A percentile compares a stretch with the other conserved stretches of the same genome.
Conservation (phyloP, 1,140 invertebrate genomes). For the Calephelis nemesis region DNA sequence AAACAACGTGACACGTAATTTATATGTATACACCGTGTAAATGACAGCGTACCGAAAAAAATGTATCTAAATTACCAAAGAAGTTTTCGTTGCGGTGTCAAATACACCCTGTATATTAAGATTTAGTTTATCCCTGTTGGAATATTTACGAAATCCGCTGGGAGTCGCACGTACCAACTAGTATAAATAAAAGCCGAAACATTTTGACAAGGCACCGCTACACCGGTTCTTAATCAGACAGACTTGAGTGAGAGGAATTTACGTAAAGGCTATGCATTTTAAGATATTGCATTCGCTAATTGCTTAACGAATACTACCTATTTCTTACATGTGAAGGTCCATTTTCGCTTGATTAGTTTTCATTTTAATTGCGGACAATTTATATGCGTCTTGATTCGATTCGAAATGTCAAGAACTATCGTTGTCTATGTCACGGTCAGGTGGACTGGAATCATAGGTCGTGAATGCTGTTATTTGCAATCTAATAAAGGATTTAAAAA, state of each 20-base stretch:
- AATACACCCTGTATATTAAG: too few relatives aligned
- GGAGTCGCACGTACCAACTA: too few relatives aligned
- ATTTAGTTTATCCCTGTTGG: too few relatives aligned
- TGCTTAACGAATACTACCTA: background rate
- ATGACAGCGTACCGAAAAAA: too few relatives aligned
- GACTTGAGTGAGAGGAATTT: conserved; percentile 21
- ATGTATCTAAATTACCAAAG: too few relatives aligned
- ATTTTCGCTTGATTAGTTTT: conserved; percentile 10
- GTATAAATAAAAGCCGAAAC: background rate
- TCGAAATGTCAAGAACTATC: conserved; percentile 23
- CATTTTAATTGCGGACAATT: conserved; percentile 21
- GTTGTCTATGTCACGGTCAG: conserved; percentile 17
- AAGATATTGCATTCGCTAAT: background rate
- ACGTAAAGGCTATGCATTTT: conserved; percentile 13
- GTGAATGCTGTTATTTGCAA: conserved; percentile 12
- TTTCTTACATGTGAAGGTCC: background rate
- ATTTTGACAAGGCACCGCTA: conserved; percentile 10
- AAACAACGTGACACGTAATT: too few relatives aligned
- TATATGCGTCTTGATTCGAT: conserved; percentile 21
- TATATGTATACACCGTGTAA: too few relatives aligned
- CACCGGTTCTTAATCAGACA: conserved; percentile 2
- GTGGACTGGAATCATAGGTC: conserved; percentile 20
- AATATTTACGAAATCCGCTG: too few relatives aligned
- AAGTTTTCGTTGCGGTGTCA: too few relatives aligned
- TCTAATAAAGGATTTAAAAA: background rate